Percentiles rank a stretch among this genome's conserved stretches.
Conservation (phyloP, 2,113 vertebrate genomes). For the Pedionomus torquatus region DNA sequence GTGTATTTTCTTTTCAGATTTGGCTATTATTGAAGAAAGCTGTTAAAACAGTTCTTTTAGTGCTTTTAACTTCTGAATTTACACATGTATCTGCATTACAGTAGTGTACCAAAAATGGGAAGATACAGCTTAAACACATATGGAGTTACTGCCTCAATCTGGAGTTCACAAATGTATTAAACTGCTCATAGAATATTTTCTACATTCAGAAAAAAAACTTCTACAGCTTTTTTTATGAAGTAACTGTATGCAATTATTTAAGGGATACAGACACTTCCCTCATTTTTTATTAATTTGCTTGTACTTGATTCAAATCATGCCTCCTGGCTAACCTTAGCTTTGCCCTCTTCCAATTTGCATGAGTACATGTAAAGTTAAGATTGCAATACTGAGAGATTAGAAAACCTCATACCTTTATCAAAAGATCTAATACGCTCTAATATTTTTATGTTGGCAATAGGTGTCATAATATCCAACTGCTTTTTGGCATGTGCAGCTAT, state of each 20-base stretch:
- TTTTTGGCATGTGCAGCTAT: neutral
- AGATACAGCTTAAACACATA: neutral
- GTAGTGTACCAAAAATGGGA: neutral
- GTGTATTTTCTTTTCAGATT: neutral
- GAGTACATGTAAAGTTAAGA: neutral
- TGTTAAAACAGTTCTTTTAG: neutral
- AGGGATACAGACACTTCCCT: neutral
- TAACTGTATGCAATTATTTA: neutral
- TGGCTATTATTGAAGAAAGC: neutral
- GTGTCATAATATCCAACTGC: rapidly evolving
- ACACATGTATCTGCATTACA: neutral
- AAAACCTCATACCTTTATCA: conserved; percentile 34
- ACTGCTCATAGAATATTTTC: neutral
- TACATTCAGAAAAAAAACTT: neutral
- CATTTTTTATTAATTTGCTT: neutral
- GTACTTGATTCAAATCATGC: neutral
- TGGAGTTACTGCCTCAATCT: neutral
- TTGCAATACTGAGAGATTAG: neutral
- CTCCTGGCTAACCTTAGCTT: conserved; percentile 23
- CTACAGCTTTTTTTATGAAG: neutral
- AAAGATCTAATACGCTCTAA: conserved; percentile 2
- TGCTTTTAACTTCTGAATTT: neutral
- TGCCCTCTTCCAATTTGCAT: conserved; percentile 11
- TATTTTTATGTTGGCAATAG: conserved; percentile 32
- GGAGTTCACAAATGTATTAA: neutral